A percentile compares a stretch with the other conserved stretches of the same genome.
These are phyloP conservation scores for Xanthorhoe spadicearia DNA, from an alignment of 2,888 invertebrate species.

Conservation along the genomic window DNA sequence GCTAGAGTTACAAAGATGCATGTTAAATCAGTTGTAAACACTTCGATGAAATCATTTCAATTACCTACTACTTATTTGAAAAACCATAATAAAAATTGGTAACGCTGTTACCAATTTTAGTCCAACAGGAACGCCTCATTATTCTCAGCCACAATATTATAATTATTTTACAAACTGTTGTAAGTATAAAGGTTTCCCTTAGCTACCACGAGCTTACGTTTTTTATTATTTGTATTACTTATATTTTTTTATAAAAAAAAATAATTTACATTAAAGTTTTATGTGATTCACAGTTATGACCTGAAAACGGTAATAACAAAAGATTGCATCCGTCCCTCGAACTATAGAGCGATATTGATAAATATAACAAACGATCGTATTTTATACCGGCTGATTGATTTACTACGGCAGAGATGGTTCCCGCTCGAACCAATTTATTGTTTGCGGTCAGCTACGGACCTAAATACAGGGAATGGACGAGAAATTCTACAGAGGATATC, in stretches of 20 bases:
- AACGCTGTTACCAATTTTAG: no score
- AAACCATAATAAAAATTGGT: no score
- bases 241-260: no score
- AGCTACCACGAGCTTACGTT: no score
- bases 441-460: conserved; percentile 59
- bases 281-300: neutral
- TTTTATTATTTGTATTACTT: no score
- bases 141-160: no score
- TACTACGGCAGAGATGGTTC: conserved; percentile 64
- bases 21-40: no score
- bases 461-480: conserved; percentile 50
- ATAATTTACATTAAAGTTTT: neutral
- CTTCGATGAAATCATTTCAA: no score
- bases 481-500: conserved; percentile 2
- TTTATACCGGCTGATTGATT: conserved; percentile 75
- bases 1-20: neutral
- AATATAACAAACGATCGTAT: conserved; percentile 69
- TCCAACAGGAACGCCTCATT: no score
- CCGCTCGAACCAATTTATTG: conserved; percentile 73
- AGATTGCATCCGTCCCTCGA: conserved; percentile 1
- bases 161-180: no score
- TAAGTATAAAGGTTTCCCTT: no score
- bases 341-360: conserved; percentile 58
- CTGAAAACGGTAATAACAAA: conserved; percentile 4
- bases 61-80: no score